Conservation (phyloP, 2,113 vertebrate species). For the Odocoileus virginianus region DNA sequence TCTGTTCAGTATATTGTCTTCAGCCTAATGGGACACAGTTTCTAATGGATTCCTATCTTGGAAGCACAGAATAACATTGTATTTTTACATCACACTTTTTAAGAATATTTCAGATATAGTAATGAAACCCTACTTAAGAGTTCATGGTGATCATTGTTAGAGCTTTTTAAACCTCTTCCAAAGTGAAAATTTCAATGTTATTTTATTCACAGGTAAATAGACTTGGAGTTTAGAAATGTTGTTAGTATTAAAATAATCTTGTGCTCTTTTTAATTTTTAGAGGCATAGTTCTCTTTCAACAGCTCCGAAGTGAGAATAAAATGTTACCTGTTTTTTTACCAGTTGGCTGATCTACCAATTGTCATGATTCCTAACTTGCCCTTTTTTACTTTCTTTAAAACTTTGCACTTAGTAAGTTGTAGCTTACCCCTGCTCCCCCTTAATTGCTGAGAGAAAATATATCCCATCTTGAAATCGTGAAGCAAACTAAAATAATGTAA, state of each 20-base stretch:
- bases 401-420: not conserved
- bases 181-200: not conserved
- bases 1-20: slow-evolving; percentile 24
- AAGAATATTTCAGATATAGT: not conserved
- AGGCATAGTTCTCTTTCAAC: not conserved
- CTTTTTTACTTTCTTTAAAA: not conserved
- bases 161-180: not conserved
- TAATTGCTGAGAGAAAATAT: not conserved
- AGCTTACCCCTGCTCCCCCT: not conserved
- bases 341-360: not conserved
- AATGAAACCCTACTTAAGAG: not conserved
- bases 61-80: not conserved
- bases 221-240: not conserved
- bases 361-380: not conserved
- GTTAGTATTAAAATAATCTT: not conserved
- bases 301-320: slow-evolving; percentile 19
- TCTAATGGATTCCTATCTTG: not conserved
- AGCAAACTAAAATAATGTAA: not conserved
- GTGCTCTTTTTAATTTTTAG: not conserved
- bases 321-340: not conserved
- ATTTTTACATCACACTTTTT: slow-evolving; percentile 5
- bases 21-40: not conserved
- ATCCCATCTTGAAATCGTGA: slow-evolving; percentile 1
- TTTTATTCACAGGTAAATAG: not conserved
- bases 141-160: not conserved